Percentiles rank a stretch among this genome's conserved stretches.
phyloP scores from a whole-genome alignment of 2,888 invertebrate genomes.

The Caenorhabditis auriculariae region DNA sequence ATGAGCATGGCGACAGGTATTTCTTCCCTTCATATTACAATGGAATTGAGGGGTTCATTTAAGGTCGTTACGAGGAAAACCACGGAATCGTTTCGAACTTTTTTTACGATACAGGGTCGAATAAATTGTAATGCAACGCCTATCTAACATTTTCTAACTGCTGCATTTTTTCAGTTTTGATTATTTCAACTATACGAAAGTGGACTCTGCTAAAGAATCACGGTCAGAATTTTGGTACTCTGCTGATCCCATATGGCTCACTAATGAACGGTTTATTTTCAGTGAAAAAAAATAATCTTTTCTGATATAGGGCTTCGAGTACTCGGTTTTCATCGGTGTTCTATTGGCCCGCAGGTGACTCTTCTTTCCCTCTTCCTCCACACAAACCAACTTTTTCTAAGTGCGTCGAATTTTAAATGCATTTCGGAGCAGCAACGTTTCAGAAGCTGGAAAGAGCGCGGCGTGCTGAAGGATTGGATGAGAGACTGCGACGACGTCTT shows the following conservation, averaged over 20 bases:
- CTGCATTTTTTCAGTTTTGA: constrained; percentile 26
- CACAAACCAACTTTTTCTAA: constrained; percentile 20
- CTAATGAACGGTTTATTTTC: constrained; percentile 38
- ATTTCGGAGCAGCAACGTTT: background rate
- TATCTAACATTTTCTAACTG: background rate
- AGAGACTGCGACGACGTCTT: constrained; percentile 58
- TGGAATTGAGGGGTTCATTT: background rate
- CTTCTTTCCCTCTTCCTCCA: constrained; percentile 24
- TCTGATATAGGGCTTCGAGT: constrained; percentile 5
- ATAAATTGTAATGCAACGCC: constrained; percentile 21
- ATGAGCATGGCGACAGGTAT: constrained; percentile 40
- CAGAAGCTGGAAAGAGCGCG: constrained; percentile 31
- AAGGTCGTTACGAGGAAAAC: constrained; percentile 37
- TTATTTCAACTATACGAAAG: constrained; percentile 37
- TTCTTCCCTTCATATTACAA: background rate
- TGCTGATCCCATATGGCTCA: constrained; percentile 40
- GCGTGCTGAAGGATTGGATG: constrained; percentile 50
- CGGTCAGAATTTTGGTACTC: constrained; percentile 27
- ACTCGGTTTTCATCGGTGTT: constrained; percentile 26
- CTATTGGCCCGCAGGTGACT: constrained; percentile 45
- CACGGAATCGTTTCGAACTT: constrained; percentile 49
- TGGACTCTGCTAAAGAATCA: constrained; percentile 29
- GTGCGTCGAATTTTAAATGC: constrained; percentile 3
- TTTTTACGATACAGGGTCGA: constrained; percentile 38
- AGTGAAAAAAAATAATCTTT: no score